These are phyloP conservation scores for Drosophila affinis DNA, from an alignment of 2,888 invertebrate genomes.

Conservation along the genomic window DNA sequence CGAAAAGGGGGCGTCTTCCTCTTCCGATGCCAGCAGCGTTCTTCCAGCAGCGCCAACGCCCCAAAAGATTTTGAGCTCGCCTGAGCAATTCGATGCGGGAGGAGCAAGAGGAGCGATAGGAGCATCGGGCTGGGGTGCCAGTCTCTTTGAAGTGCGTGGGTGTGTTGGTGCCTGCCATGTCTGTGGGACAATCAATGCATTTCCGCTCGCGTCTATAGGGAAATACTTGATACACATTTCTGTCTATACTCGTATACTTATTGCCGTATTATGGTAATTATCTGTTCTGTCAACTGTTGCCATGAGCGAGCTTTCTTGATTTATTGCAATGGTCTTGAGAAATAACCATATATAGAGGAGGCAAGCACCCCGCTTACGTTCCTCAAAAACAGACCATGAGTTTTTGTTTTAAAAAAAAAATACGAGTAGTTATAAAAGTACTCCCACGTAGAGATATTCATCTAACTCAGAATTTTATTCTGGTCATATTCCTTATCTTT, in stretches of 20 bases:
- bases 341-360: conserved; percentile 24
- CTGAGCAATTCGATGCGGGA: conserved; percentile 16
- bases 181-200: conserved; percentile 70
- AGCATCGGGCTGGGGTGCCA: conserved; percentile 18
- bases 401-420: neutral
- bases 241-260: conserved; percentile 17
- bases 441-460: neutral
- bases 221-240: conserved; percentile 18
- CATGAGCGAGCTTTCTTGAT: conserved; percentile 45
- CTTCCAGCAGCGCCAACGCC: conserved; percentile 61
- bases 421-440: neutral
- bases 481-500: neutral
- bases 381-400: neutral
- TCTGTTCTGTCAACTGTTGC: conserved; percentile 50
- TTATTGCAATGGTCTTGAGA: conserved; percentile 50
- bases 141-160: conserved; percentile 35
- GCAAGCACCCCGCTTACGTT: neutral
- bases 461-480: neutral
- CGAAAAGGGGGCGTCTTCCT: conserved; percentile 23
- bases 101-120: neutral
- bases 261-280: conserved; percentile 63
- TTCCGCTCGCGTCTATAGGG: conserved; percentile 57
- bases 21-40: conserved; percentile 32
- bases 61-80: conserved; percentile 40
- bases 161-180: conserved; percentile 35